Evolutionary conservation across 2,113 vertebrate genomes (phyloP).

Genomic region (Phainopepla nitens): DNA sequence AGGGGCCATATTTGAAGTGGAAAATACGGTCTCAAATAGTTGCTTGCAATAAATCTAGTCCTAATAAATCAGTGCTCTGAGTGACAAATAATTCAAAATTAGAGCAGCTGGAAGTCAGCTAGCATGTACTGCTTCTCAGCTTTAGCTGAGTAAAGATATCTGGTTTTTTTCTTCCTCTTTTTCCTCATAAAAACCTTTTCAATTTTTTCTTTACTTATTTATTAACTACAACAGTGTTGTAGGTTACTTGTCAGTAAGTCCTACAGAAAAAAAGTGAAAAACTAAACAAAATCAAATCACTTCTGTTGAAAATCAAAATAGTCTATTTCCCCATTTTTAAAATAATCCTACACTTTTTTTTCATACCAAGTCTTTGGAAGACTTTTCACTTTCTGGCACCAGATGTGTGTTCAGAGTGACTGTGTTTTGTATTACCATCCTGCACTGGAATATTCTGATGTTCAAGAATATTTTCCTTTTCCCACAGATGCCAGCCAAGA

Average conservation of each 20-base stretch:
- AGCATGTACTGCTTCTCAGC: not conserved
- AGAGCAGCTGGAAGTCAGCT: not conserved
- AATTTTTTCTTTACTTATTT: not conserved
- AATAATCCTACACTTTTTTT: not conserved
- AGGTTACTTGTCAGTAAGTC: not conserved
- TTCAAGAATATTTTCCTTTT: slow-evolving; percentile 6
- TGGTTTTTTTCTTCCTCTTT: not conserved
- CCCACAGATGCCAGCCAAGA: slow-evolving; percentile 5
- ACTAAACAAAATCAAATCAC: not conserved
- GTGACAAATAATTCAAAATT: not conserved
- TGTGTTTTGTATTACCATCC: not conserved
- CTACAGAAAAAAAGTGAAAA: not conserved
- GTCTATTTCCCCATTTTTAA: not conserved
- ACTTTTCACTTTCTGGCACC: not conserved
- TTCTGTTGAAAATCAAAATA: not conserved
- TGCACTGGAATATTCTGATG: not conserved
- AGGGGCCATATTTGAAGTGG: not conserved
- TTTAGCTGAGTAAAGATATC: not conserved
- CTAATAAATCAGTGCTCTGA: not conserved
- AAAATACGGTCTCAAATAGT: not conserved
- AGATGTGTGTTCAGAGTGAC: not conserved
- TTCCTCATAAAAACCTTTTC: not conserved
- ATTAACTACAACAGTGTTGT: not conserved
- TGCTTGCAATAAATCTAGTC: not conserved
- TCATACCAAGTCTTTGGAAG: not conserved